Conservation (phyloP, 2,797 vertebrate species). For the Pantherophis alleghaniensis region DNA sequence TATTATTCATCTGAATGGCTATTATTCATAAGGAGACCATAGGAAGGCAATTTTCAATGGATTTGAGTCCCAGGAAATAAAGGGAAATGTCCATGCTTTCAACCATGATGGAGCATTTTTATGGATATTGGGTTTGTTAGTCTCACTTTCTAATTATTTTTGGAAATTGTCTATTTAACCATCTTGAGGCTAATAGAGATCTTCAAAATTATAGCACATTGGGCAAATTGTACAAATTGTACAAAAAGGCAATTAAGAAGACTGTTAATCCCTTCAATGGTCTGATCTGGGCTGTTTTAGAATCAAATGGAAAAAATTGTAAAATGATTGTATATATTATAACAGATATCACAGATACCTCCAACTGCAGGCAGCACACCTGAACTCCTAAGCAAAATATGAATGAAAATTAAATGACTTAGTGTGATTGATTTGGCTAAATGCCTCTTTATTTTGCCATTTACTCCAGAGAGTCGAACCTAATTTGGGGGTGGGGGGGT, state of each 20-base stretch:
- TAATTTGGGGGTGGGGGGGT: too few species aligned
- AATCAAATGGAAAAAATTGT: neutral
- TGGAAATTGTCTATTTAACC: neutral
- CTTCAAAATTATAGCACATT: neutral
- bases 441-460: neutral
- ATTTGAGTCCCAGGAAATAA: neutral
- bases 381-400: neutral
- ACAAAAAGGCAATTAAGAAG: neutral
- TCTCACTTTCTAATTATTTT: neutral
- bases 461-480: neutral
- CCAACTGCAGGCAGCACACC: neutral
- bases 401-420: neutral
- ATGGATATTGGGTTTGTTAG: neutral
- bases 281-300: neutral
- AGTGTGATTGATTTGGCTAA: neutral
- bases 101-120: neutral
- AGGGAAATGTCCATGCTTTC: neutral
- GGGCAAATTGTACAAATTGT: neutral
- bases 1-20: neutral
- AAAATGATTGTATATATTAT: neutral
- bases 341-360: neutral
- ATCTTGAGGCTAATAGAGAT: neutral
- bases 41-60: neutral
- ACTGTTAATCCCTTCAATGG: neutral
- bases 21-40: neutral